A percentile compares a stretch with the other conserved stretches of the same genome.
These are phyloP conservation scores for Xylocampa areola DNA, from an alignment of 2,888 invertebrate genomes.

Conservation along the genomic window DNA sequence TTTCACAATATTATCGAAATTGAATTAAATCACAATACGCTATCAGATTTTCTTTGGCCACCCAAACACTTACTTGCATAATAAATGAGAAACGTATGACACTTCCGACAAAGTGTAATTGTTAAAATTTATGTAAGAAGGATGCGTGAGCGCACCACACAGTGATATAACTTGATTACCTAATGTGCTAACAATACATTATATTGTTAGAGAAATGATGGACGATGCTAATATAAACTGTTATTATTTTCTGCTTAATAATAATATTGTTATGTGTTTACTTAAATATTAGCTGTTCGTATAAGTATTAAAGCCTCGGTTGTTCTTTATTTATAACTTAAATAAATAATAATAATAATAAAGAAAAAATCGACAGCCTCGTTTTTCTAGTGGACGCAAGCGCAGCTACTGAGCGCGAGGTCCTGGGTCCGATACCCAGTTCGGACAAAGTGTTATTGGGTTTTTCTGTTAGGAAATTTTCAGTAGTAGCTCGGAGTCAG, in stretches of 20 bases:
- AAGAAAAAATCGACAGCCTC: no score
- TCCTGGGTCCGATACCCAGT: no score
- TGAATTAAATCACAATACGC: slow-evolving; percentile 3
- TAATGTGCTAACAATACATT: slow-evolving; percentile 44
- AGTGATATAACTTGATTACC: slow-evolving; percentile 54
- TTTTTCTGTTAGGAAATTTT: no score
- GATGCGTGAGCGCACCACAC: slow-evolving; percentile 46
- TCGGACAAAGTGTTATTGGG: no score
- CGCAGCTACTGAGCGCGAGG: no score
- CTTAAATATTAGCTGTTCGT: not conserved
- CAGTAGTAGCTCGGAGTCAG: no score
- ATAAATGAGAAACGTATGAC: slow-evolving; percentile 38
- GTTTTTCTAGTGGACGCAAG: no score
- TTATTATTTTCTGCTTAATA: slow-evolving; percentile 32
- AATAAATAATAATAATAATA: no score
- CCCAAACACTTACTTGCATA: slow-evolving; percentile 45
- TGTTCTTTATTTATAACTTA: no score
- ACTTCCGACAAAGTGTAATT: slow-evolving; percentile 58
- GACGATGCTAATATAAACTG: slow-evolving; percentile 10
- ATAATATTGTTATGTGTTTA: slow-evolving; percentile 7
- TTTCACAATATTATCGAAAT: not conserved
- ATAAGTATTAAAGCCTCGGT: slow-evolving; percentile 7
- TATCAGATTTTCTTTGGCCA: slow-evolving; percentile 7
- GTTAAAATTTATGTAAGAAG: slow-evolving; percentile 56
- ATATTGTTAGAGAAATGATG: slow-evolving; percentile 37